phyloP scores from a whole-genome alignment of 2,888 invertebrate genomes.

The Brenthis hecate region DNA sequence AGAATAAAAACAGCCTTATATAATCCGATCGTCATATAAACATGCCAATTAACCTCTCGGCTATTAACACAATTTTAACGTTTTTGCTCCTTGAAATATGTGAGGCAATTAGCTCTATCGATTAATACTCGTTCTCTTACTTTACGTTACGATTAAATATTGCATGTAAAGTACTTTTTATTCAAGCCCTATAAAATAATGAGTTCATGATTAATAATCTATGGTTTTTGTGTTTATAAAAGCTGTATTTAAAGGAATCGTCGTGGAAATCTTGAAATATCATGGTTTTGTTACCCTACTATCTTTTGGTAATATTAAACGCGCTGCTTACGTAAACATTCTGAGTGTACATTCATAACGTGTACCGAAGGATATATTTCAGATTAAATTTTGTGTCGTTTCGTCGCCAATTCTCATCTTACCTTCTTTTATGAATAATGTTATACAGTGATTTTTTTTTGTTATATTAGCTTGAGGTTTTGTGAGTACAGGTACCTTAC shows the following conservation, averaged over 20 bases:
- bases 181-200: background rate
- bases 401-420: conserved; percentile 42
- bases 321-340: conserved; percentile 27
- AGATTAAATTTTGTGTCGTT: conserved; percentile 53
- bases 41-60: conserved; percentile 19
- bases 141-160: conserved; percentile 6
- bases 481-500: too few relatives aligned
- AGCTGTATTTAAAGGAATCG: conserved; percentile 4
- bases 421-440: conserved; percentile 50
- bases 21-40: conserved; percentile 1
- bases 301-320: conserved; percentile 28
- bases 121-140: conserved; percentile 11
- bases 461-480: conserved; percentile 27
- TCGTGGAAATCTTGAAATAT: conserved; percentile 9
- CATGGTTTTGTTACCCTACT: conserved; percentile 11
- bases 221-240: background rate
- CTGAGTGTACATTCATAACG: conserved; percentile 30
- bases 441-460: conserved; percentile 50
- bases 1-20: background rate
- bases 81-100: conserved; percentile 26
- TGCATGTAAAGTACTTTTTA: background rate
- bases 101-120: conserved; percentile 20
- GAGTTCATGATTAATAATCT: background rate
- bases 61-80: conserved; percentile 19
- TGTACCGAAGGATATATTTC: conserved; percentile 30